Conservation (phyloP, 2,888 invertebrate genomes). For the Sylvicola fuscatus region DNA sequence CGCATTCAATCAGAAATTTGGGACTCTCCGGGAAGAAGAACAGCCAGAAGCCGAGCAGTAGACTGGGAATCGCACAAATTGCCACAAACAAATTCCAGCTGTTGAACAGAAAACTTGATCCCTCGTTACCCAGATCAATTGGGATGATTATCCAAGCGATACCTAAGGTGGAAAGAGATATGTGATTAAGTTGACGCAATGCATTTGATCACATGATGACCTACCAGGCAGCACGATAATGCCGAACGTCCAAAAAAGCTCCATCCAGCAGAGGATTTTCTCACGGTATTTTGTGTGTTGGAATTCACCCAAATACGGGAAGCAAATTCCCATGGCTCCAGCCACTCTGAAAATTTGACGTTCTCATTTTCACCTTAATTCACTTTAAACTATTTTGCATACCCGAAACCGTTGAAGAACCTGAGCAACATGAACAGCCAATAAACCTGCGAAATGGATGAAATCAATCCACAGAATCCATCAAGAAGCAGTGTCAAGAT, state of each 20-base stretch:
- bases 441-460: slow-evolving; percentile 53
- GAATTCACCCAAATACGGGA: slow-evolving; percentile 65
- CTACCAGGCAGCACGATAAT: slow-evolving; percentile 52
- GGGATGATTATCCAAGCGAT: slow-evolving; percentile 65
- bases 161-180: slow-evolving; percentile 32
- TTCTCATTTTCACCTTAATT: slow-evolving; percentile 7
- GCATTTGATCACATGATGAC: no score
- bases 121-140: slow-evolving; percentile 36
- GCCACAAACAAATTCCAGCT: slow-evolving; percentile 69
- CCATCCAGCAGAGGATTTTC: slow-evolving; percentile 67
- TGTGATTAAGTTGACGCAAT: no score
- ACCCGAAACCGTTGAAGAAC: slow-evolving; percentile 64
- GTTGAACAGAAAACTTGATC: slow-evolving; percentile 40
- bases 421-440: slow-evolving; percentile 49
- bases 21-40: slow-evolving; percentile 63
- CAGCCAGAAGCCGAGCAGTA: slow-evolving; percentile 34
- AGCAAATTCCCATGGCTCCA: slow-evolving; percentile 65
- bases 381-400: slow-evolving; percentile 1
- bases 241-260: slow-evolving; percentile 66
- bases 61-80: slow-evolving; percentile 42
- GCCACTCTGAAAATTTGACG: slow-evolving; percentile 34
- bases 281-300: slow-evolving; percentile 60
- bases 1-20: slow-evolving; percentile 61
- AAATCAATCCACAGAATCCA: slow-evolving; percentile 46
- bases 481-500: slow-evolving; percentile 53